Evolutionary conservation across 2,888 invertebrate species (phyloP).

Genomic region (Augiades crinisus): DNA sequence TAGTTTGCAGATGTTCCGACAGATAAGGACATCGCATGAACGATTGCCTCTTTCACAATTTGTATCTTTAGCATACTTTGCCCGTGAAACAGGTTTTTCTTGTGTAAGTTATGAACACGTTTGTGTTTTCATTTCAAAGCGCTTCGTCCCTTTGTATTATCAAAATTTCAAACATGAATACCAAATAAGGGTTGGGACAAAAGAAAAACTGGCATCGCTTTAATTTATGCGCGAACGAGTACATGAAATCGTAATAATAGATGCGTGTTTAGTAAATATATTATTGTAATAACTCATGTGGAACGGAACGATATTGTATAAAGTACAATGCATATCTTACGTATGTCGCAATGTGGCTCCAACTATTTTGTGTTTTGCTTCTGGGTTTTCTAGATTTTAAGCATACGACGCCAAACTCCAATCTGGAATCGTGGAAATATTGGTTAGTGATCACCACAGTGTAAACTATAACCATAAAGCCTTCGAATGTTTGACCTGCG

Average conservation of each 20-base stretch:
- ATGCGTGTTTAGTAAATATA: constrained; percentile 79
- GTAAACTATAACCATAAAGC: too few species aligned
- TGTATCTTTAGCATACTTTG: constrained; percentile 77
- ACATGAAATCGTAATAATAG: constrained; percentile 81
- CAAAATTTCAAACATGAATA: constrained; percentile 81
- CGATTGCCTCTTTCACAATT: constrained; percentile 80
- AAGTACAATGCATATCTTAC: too few species aligned
- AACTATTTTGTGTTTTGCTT: too few species aligned
- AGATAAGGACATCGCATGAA: constrained; percentile 67
- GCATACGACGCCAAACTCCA: too few species aligned
- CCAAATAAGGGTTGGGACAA: constrained; percentile 80
- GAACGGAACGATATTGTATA: too few species aligned
- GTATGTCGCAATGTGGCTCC: too few species aligned
- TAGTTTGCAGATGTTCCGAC: constrained; percentile 44
- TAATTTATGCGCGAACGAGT: constrained; percentile 78
- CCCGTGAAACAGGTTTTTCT: constrained; percentile 76
- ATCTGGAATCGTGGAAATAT: constrained; percentile 59
- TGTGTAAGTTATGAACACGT: constrained; percentile 58
- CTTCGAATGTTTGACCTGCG: too few species aligned
- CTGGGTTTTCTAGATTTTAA: too few species aligned
- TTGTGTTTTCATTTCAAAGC: constrained; percentile 71
- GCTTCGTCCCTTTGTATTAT: constrained; percentile 74
- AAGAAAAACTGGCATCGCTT: constrained; percentile 78
- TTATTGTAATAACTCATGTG: constrained; percentile 74
- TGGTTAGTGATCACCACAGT: too few species aligned